phyloP scores from a whole-genome alignment of 2,113 vertebrate species.

The Brienomyrus longianalis region DNA sequence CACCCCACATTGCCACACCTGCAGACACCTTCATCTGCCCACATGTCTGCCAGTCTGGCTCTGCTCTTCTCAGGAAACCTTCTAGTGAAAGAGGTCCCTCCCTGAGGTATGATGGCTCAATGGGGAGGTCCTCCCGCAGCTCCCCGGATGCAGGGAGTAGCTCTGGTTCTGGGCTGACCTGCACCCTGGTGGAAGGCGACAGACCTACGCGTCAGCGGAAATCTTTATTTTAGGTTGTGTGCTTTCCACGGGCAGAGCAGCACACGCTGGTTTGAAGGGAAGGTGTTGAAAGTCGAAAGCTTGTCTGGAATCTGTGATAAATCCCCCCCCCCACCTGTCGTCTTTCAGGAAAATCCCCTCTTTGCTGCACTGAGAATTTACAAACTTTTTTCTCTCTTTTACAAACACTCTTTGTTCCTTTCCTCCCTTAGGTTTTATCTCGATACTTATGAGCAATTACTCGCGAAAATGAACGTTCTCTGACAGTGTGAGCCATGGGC shows the following conservation, averaged over 20 bases:
- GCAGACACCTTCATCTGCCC: no score
- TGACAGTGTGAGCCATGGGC: constrained; percentile 9
- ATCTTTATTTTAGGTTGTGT: not conserved
- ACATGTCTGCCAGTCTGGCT: no score
- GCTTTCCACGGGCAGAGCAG: not conserved
- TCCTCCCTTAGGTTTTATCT: not conserved
- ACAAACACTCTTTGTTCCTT: constrained; percentile 13
- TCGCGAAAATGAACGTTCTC: constrained; percentile 17
- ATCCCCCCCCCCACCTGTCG: not conserved
- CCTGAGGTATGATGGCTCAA: no score
- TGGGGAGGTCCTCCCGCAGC: no score
- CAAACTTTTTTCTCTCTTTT: not conserved
- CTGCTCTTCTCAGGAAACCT: no score
- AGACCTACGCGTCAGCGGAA: no score
- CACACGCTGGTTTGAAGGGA: not conserved
- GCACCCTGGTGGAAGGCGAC: no score
- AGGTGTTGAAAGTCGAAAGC: not conserved
- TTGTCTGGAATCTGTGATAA: constrained; percentile 20
- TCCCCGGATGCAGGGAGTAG: not conserved
- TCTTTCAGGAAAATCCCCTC: constrained; percentile 23
- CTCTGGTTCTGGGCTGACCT: not conserved
- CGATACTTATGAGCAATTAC: constrained; percentile 21
- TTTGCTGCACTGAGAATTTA: not conserved
- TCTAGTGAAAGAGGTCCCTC: no score
- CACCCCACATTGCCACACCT: no score